A percentile compares a stretch with the other conserved stretches of the same genome.
Evolutionary conservation across 2,113 vertebrate genomes (phyloP).

Genomic region (Sphaerodactylus townsendi): DNA sequence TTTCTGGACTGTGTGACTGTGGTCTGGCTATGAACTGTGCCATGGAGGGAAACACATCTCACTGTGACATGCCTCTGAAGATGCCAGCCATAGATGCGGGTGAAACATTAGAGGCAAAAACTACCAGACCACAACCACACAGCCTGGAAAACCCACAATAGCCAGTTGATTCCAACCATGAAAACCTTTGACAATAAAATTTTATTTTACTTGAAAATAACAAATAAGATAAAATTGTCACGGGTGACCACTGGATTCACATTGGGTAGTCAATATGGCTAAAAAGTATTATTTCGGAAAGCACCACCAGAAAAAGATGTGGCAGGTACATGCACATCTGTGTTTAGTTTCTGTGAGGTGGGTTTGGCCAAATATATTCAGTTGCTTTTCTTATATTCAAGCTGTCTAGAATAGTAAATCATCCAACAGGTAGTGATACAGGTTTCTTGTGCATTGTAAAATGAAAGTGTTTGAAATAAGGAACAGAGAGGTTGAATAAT

Average conservation of each 20-base stretch:
- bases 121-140: no score
- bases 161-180: no score
- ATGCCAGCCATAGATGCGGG: no score
- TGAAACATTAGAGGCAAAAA: no score
- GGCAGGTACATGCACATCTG: slow-evolving; percentile 55
- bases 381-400: slow-evolving; percentile 70
- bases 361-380: slow-evolving; percentile 63
- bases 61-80: no score
- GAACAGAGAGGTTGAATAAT: slow-evolving; percentile 70
- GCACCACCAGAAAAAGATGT: slow-evolving; percentile 61
- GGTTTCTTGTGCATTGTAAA: slow-evolving; percentile 71
- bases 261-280: slow-evolving; percentile 19
- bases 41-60: no score
- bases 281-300: slow-evolving; percentile 50
- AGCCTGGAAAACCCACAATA: no score
- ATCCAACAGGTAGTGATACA: slow-evolving; percentile 59
- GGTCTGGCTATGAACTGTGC: no score
- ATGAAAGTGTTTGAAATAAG: slow-evolving; percentile 73
- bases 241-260: background rate
- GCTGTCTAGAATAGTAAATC: slow-evolving; percentile 72
- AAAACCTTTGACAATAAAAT: no score
- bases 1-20: no score
- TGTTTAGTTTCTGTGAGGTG: slow-evolving; percentile 63
- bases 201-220: background rate
- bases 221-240: background rate